Conservation (phyloP, 2,797 vertebrate genomes). For the Phalanger gymnotis region DNA sequence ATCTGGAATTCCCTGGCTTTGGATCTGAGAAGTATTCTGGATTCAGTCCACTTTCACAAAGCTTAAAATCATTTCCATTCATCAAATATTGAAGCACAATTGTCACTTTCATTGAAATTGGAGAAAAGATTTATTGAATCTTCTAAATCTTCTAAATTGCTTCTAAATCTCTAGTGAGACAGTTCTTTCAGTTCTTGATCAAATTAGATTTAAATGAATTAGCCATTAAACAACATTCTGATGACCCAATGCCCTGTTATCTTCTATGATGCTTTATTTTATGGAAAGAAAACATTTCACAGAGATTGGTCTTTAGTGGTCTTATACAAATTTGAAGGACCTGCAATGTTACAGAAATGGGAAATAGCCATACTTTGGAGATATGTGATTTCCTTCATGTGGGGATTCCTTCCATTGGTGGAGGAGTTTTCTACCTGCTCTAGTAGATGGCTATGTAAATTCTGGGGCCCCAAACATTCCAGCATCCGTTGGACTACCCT, state of each 20-base stretch:
- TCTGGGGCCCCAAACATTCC: background rate
- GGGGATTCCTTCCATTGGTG: background rate
- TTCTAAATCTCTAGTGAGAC: conserved; percentile 21
- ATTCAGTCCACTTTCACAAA: conserved; percentile 36
- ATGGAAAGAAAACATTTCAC: conserved; percentile 41
- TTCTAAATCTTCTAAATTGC: background rate
- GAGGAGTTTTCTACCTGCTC: background rate
- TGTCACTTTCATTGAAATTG: conserved; percentile 41
- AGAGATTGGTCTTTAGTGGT: conserved; percentile 20
- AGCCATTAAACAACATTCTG: background rate
- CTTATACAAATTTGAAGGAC: conserved; percentile 37
- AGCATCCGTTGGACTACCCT: background rate
- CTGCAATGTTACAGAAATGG: background rate
- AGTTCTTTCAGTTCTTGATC: conserved; percentile 8
- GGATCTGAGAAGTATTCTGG: conserved; percentile 23
- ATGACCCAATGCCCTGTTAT: background rate
- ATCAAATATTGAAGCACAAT: conserved; percentile 45
- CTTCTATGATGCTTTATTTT: conserved; percentile 4
- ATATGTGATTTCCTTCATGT: background rate
- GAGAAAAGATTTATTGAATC: conserved; percentile 25
- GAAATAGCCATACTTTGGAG: background rate
- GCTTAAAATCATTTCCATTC: conserved; percentile 59
- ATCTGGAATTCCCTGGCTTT: conserved; percentile 43
- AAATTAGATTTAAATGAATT: conserved; percentile 48
- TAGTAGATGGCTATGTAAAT: background rate